phyloP scores from a whole-genome alignment of 2,113 vertebrate species.

The Tachuris rubrigastra region DNA sequence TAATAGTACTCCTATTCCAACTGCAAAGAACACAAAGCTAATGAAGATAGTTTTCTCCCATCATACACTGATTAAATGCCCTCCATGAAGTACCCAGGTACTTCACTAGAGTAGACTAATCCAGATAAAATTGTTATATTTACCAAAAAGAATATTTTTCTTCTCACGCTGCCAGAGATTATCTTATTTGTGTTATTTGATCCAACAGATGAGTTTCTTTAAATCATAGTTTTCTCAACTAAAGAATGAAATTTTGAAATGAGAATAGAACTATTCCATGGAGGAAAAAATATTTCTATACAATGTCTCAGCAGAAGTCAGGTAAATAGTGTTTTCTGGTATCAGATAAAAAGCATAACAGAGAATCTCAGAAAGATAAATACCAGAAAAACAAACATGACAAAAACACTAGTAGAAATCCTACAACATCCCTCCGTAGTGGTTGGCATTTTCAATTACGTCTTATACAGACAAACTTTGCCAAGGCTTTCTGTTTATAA shows the following conservation, averaged over 20 bases:
- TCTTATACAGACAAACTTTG: not conserved
- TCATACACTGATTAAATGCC: not conserved
- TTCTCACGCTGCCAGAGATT: not conserved
- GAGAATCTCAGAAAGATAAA: not conserved
- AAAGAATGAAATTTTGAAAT: not conserved
- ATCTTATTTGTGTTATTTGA: not conserved
- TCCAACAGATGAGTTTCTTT: not conserved
- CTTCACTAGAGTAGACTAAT: not conserved
- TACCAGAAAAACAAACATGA: not conserved
- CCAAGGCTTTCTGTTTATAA: not conserved
- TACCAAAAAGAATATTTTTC: not conserved
- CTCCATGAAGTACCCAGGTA: not conserved
- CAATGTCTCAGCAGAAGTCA: not conserved
- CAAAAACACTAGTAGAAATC: not conserved
- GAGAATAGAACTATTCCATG: not conserved
- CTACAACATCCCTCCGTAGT: not conserved
- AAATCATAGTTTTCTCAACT: not conserved
- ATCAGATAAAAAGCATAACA: not conserved
- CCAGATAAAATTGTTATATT: not conserved
- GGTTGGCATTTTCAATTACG: not conserved
- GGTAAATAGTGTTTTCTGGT: not conserved
- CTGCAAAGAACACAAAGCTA: not conserved
- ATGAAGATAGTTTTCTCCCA: not conserved
- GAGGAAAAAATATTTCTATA: not conserved
- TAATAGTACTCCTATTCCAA: not conserved